Conservation (phyloP, 2,113 vertebrate genomes). For the Pelmatolapia mariae region DNA sequence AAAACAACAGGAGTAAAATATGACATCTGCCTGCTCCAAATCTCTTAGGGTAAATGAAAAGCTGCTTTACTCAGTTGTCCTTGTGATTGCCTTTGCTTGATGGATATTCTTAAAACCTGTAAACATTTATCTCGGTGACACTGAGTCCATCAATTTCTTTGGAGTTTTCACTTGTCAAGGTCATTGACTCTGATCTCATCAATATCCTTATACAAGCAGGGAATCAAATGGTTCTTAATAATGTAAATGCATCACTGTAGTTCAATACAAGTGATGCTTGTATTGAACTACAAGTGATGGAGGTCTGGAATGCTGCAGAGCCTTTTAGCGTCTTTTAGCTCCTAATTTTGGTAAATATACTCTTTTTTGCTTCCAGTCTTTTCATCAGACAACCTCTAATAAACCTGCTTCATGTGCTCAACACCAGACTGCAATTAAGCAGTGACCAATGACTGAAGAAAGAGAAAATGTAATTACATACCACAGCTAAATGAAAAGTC, state of each 20-base stretch:
- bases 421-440: neutral
- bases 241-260: neutral
- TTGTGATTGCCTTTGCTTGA: neutral
- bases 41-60: neutral
- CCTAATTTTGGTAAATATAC: neutral
- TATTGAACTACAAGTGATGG: neutral
- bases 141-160: neutral
- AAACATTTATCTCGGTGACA: neutral
- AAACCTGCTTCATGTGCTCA: neutral
- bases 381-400: neutral
- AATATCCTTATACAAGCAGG: neutral
- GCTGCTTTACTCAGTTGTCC: neutral
- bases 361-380: neutral
- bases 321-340: neutral
- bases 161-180: neutral
- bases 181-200: neutral
- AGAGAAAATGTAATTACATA: neutral
- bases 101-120: neutral
- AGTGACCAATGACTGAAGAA: neutral
- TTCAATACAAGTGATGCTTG: neutral
- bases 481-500: neutral
- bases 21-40: neutral
- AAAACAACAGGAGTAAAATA: neutral
- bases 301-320: neutral
- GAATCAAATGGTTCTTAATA: neutral